Evolutionary conservation across 1,140 invertebrate genomes (phyloP).

Genomic region (Penaeus japonicus): DNA sequence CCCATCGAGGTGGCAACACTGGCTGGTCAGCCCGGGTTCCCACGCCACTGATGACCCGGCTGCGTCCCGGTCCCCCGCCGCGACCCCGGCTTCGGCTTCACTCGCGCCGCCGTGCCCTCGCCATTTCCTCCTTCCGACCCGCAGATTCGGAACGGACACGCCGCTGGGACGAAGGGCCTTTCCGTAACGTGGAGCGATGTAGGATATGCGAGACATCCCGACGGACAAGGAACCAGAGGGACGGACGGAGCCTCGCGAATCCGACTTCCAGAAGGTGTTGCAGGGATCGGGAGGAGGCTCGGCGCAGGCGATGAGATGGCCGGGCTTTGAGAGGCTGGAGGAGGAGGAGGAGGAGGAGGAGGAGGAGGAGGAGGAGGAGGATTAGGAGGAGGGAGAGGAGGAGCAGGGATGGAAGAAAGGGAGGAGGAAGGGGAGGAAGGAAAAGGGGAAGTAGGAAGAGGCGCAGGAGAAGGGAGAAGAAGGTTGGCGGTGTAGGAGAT

Average conservation of each 20-base stretch:
- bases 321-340: too few relatives aligned
- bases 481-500: background rate
- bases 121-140: background rate
- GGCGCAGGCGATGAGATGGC: too few relatives aligned
- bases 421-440: background rate
- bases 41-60: slow-evolving; percentile 39
- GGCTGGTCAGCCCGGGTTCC: slow-evolving; percentile 46
- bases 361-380: too few relatives aligned
- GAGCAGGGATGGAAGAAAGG: too few relatives aligned
- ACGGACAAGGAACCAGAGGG: too few relatives aligned
- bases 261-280: slow-evolving; percentile 9
- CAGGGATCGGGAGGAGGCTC: background rate
- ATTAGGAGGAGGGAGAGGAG: too few relatives aligned
- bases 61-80: background rate
- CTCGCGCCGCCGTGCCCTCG: background rate
- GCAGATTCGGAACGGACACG: background rate
- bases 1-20: background rate
- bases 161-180: too few relatives aligned
- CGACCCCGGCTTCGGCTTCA: background rate
- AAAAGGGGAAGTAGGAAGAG: background rate
- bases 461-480: background rate
- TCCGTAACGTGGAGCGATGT: too few relatives aligned
- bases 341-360: too few relatives aligned
- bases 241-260: too few relatives aligned
- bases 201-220: too few relatives aligned